Evolutionary conservation across 2,113 vertebrate species (phyloP), one percentile per base, ranked within the genome.

Genomic region (Brachyhypopomus gauderio): DNA sequence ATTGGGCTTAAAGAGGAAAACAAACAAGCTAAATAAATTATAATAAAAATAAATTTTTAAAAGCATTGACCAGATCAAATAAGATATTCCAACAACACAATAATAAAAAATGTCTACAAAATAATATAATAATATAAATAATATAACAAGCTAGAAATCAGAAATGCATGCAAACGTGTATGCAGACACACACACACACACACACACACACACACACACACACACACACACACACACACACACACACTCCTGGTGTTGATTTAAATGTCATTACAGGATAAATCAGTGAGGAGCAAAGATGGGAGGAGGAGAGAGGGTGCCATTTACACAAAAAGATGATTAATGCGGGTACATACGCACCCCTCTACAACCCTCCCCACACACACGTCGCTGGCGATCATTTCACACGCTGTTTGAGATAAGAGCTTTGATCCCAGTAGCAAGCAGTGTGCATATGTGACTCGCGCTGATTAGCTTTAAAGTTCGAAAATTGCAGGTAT

Each of bases 401-500:
- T 45, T 45, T 45, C 41, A 45, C 3, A 23, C 30, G 30, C 30
- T 23, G 45, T 17, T 45, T 72, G 41, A 72, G 23, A 22, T 55
- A 25, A 5, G 48, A n/a, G 45, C n/a, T 36, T 74, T 67, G 45
- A 75, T 48, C 1, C 34, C 72, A n/a, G 3, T n/a, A 75, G 48
- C 14, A 22, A n/a, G 20, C 63, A 23, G 66, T 75, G 70, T 19
- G 25, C 59, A 22, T 72, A 63, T 73, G 30, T 77, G 25, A 81
- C 60, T 22, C 23, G 8, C n/a, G 12, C 16, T 56, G 30, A 78
- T 71, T 59, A 74, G n/a, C 62, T 45, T 11, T 52, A 52, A 71
- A 58, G 60, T 52, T 75, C 41, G 8, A 72, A 69, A 60, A 45
- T 41, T 67, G 60, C 71, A 78, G 72, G 34, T 63, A 60, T 25